Evolutionary conservation across 2,888 invertebrate genomes (phyloP).

Genomic region (Lasioglossum lativentre): DNA sequence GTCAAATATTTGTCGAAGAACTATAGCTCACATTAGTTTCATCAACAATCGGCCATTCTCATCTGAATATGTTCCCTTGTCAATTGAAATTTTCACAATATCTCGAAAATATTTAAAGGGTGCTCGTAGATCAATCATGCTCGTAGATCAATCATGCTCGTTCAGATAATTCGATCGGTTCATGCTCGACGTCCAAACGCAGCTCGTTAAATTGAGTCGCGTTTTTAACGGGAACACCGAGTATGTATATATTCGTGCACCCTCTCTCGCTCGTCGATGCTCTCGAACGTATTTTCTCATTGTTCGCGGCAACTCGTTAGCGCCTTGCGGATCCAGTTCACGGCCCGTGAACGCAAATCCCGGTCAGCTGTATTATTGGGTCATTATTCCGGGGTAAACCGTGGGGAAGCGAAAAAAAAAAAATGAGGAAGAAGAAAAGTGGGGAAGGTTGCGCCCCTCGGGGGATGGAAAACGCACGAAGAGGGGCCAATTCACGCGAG

Average conservation of each 20-base stretch:
- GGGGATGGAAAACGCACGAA: conserved; percentile 39
- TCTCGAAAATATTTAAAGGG: too few relatives aligned
- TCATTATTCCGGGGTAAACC: conserved; percentile 63
- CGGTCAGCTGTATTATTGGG: conserved; percentile 63
- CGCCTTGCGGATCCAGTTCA: conserved; percentile 49
- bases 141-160: too few relatives aligned
- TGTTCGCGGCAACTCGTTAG: conserved; percentile 59
- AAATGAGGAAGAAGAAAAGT: conserved; percentile 54
- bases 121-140: too few relatives aligned
- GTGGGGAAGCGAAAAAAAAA: conserved; percentile 54
- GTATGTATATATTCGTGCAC: conserved; percentile 1
- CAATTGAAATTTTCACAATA: too few relatives aligned
- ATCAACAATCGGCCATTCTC: too few relatives aligned
- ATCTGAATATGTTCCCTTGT: too few relatives aligned
- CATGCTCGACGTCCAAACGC: not conserved
- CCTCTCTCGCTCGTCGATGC: not conserved
- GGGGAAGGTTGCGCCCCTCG: conserved; percentile 50
- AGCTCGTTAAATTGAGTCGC: not conserved
- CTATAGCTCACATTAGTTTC: too few relatives aligned
- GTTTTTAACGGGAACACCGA: not conserved
- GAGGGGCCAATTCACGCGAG: conserved; percentile 40
- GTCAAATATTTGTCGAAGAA: too few relatives aligned
- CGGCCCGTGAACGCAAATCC: conserved; percentile 56
- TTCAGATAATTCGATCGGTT: too few relatives aligned
- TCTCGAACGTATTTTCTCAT: conserved; percentile 34